Percentiles rank a stretch among this genome's conserved stretches.
These are phyloP conservation scores for Vimba vimba DNA, from an alignment of 2,113 vertebrate genomes.

Conservation along the genomic window DNA sequence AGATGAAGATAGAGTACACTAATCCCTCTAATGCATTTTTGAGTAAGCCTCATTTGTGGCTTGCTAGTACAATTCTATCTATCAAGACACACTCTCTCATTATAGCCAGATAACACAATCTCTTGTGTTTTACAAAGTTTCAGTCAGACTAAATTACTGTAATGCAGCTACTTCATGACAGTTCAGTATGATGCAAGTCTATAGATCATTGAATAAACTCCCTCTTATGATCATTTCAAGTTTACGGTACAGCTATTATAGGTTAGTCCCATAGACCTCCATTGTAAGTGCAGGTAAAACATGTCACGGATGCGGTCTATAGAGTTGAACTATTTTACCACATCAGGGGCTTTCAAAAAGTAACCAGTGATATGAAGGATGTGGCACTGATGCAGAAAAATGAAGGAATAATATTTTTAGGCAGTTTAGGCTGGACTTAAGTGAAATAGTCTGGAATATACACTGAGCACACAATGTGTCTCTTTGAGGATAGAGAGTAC, in stretches of 20 bases:
- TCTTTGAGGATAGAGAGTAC: background rate
- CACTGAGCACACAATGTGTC: background rate
- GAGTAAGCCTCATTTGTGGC: slow-evolving; percentile 66
- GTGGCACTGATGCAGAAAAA: background rate
- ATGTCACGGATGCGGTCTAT: background rate
- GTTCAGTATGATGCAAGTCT: background rate
- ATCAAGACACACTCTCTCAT: slow-evolving; percentile 66
- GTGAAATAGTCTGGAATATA: slow-evolving; percentile 1
- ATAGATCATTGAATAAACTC: background rate
- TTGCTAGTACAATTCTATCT: slow-evolving; percentile 65
- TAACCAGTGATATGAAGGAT: background rate
- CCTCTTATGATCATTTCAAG: background rate
- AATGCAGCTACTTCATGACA: slow-evolving; percentile 5
- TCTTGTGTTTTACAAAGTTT: background rate
- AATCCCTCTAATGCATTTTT: slow-evolving; percentile 71
- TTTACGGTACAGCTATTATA: background rate
- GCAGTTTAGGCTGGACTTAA: background rate
- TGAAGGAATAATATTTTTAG: background rate
- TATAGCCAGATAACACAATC: slow-evolving; percentile 43
- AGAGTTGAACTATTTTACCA: background rate
- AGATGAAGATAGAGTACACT: slow-evolving; percentile 72
- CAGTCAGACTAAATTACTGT: slow-evolving; percentile 52
- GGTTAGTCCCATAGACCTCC: background rate
- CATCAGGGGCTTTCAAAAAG: background rate
- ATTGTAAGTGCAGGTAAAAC: background rate